phyloP scores from a whole-genome alignment of 1,140 invertebrate species.

The Pectinophora gossypiella region DNA sequence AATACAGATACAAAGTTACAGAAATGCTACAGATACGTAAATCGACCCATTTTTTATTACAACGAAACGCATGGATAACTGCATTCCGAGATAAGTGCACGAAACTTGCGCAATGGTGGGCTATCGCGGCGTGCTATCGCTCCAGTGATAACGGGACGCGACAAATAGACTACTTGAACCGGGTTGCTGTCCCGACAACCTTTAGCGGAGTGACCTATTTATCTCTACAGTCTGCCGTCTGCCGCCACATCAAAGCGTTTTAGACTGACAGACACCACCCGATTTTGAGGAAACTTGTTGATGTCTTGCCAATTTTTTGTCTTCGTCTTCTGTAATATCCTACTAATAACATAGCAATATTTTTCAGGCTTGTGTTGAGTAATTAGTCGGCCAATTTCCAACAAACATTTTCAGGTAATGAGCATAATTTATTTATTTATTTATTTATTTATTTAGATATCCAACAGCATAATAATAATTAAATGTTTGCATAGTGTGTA shows the following conservation, averaged over 20 bases:
- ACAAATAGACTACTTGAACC: too few relatives aligned
- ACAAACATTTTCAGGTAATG: too few relatives aligned
- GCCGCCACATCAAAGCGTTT: not conserved
- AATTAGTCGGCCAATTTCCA: not conserved
- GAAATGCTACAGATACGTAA: constrained; percentile 16
- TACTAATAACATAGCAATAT: too few relatives aligned
- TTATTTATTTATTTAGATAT: too few relatives aligned
- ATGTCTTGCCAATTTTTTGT: not conserved
- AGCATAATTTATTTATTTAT: too few relatives aligned
- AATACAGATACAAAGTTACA: not conserved
- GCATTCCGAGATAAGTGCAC: constrained; percentile 53
- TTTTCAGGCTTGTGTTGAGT: not conserved
- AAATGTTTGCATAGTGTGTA: too few relatives aligned
- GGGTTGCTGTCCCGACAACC: constrained; percentile 50
- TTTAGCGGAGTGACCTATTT: constrained; percentile 40
- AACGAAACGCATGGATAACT: constrained; percentile 46
- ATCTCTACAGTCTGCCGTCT: not conserved
- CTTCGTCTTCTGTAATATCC: too few relatives aligned
- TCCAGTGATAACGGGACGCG: constrained; percentile 49
- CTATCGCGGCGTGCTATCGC: constrained; percentile 48
- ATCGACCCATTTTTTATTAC: constrained; percentile 29
- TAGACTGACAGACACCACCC: not conserved
- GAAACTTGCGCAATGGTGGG: constrained; percentile 48
- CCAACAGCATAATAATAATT: too few relatives aligned
- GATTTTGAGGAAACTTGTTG: not conserved